These are phyloP conservation scores for Torymus auratus DNA, from an alignment of 2,888 invertebrate genomes.

Conservation along the genomic window DNA sequence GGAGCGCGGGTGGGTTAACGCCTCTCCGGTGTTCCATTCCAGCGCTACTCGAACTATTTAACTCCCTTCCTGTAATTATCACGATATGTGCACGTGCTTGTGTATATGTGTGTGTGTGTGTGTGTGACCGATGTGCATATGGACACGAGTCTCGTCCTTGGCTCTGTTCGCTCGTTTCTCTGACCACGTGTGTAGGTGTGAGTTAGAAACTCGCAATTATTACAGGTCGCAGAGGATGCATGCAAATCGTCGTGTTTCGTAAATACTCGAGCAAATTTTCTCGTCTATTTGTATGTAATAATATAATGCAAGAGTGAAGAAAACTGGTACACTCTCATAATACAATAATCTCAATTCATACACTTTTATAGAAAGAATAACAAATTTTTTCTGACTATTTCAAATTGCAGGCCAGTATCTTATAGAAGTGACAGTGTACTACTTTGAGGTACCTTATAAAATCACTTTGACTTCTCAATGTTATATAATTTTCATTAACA, in stretches of 20 bases:
- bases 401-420: too few species aligned
- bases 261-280: conserved; percentile 22
- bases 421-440: too few species aligned
- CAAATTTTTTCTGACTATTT: too few species aligned
- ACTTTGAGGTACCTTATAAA: too few species aligned
- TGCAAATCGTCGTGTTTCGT: background rate
- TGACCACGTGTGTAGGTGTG: background rate
- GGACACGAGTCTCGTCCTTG: conserved; percentile 1
- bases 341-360: too few species aligned
- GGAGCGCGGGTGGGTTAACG: conserved; percentile 16
- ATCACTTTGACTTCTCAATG: too few species aligned
- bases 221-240: background rate
- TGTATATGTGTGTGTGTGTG: background rate
- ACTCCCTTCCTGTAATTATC: conserved; percentile 34
- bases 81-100: background rate
- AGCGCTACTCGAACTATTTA: conserved; percentile 2
- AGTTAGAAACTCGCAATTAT: background rate
- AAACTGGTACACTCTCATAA: too few species aligned
- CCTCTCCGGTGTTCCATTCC: conserved; percentile 2
- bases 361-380: too few species aligned
- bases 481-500: too few species aligned
- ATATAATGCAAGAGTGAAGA: background rate
- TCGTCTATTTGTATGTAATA: conserved; percentile 27
- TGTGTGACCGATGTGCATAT: too few species aligned
- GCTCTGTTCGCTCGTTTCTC: conserved; percentile 31